A percentile compares a stretch with the other conserved stretches of the same genome.
Conservation (phyloP, 2,888 invertebrate genomes). For the Sepiola atlantica region DNA sequence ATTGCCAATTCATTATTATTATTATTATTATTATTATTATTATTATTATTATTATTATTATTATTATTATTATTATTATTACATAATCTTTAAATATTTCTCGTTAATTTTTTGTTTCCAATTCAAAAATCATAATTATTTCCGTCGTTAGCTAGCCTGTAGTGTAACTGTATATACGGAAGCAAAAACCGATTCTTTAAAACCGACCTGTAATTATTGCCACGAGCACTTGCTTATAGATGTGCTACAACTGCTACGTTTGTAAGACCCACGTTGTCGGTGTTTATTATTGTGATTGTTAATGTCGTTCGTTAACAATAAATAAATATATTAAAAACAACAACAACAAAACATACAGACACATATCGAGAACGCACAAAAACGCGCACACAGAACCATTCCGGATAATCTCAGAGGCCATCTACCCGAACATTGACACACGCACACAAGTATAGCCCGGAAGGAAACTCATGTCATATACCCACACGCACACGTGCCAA, state of each 20-base stretch:
- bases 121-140: too few species aligned
- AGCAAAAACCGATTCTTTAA: background rate
- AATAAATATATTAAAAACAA: too few species aligned
- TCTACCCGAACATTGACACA: background rate
- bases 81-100: background rate
- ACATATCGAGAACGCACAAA: background rate
- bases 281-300: background rate
- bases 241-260: background rate
- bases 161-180: background rate
- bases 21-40: background rate
- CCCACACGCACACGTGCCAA: background rate
- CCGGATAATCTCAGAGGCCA: background rate
- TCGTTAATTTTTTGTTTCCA: too few species aligned
- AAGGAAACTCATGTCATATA: background rate
- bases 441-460: background rate
- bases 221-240: background rate
- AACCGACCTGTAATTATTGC: constrained; percentile 3
- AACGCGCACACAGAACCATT: background rate
- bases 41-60: background rate
- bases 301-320: background rate
- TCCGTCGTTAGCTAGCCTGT: background rate
- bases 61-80: background rate
- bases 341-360: too few species aligned
- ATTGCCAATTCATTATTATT: background rate
- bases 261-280: background rate